Base-by-base conservation (phyloP, 53 echinoderm and acorn worm species). In the Astropecten irregularis region DNA sequence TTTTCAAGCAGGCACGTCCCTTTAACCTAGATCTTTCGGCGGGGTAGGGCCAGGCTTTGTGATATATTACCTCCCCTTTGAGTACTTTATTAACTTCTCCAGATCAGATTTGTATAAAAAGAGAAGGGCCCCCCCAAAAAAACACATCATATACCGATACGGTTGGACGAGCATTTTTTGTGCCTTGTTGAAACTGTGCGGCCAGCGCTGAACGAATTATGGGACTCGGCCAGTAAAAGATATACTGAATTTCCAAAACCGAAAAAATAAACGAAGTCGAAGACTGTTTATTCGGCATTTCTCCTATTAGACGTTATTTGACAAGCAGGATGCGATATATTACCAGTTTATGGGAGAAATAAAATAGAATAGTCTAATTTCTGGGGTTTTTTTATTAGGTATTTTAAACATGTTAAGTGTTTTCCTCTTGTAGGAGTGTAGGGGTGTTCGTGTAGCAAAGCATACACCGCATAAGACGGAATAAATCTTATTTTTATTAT, bases 21-120 rank as follows among this genome's bases (percentile, higher is more conserved):
- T 79, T 79, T 79, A 79, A 62, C 79, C 79, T 44, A 79, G 48
- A 57, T 79, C 79, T 79, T 79, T 2, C 30, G 18, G 29, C 61
- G 3, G 49, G 79, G 77, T n/a, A 47, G 29, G 77, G 79, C 28
- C 18, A 9, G 38, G 4, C 11, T 20, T 2, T 46, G 31, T 79
- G 79, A 79, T 79, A 79, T 79, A 79, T 79, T 31, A 33, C 62
- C 29, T 11, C n/a, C 15, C n/a, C 36, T 30, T 62, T 46, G 31
- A 32, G 28, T 40, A 76, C 38, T 76, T 76, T 76, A 55, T 11
- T 76, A 56, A 71, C 49, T 33, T 23, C 18, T 23, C 19, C 14
- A 4, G 49, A 6, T n/a, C 30, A 32, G 5, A 14, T 40, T 58
- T 28, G 35, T n/a, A 13, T 11, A 30, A 15, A 29, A n/a, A n/a